Percentiles rank a stretch among this genome's conserved stretches.
These are phyloP conservation scores for Thamnophis sirtalis DNA, from an alignment of 2,113 vertebrate genomes.

Conservation along the genomic window DNA sequence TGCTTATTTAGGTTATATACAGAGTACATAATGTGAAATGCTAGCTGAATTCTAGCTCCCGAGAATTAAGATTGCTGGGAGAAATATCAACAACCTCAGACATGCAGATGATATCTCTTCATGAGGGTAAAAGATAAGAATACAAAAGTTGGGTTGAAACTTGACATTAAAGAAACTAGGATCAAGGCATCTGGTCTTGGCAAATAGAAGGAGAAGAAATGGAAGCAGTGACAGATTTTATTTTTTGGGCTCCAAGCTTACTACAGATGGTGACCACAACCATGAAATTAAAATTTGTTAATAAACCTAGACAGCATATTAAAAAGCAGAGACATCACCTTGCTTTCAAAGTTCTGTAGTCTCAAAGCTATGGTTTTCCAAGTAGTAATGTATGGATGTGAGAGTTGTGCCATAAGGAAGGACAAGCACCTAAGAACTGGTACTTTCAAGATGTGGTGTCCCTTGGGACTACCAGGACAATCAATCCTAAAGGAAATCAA, in stretches of 20 bases:
- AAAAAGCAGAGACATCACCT: too few relatives aligned
- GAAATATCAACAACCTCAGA: background rate
- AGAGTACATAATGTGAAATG: background rate
- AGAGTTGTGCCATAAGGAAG: background rate
- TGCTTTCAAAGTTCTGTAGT: too few relatives aligned
- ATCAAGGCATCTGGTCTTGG: background rate
- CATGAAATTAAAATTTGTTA: too few relatives aligned
- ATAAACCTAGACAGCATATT: too few relatives aligned
- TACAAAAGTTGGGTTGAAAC: background rate
- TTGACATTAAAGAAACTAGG: background rate
- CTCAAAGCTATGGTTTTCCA: too few relatives aligned
- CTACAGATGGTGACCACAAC: too few relatives aligned
- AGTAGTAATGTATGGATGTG: background rate
- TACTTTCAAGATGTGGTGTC: background rate
- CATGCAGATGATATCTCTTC: background rate
- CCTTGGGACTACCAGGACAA: background rate
- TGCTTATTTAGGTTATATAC: background rate
- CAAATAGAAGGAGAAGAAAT: background rate
- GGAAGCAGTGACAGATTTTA: background rate
- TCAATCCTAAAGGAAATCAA: background rate
- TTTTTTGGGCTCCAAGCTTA: too few relatives aligned
- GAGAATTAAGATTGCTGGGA: background rate
- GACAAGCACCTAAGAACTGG: background rate
- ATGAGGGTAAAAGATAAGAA: background rate
- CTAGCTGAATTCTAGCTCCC: too few relatives aligned